These are phyloP conservation scores for Bicyclus anynana DNA, from an alignment of 1,140 invertebrate species.

Conservation along the genomic window DNA sequence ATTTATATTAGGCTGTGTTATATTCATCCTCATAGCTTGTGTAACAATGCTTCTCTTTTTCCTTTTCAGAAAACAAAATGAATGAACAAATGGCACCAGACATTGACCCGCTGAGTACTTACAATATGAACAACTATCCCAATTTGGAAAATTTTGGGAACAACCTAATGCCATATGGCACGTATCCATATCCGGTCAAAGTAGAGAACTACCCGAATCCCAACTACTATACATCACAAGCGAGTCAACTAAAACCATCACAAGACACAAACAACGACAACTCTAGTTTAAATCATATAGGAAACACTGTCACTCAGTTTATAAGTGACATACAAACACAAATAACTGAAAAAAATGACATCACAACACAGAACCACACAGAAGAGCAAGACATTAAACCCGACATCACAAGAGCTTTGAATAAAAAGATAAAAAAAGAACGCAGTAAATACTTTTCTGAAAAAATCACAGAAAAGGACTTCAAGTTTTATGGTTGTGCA, in stretches of 20 bases:
- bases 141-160: conserved; percentile 17
- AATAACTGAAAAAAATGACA: neutral
- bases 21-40: no score
- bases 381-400: conserved; percentile 19
- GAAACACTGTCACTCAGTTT: neutral
- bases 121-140: conserved; percentile 14
- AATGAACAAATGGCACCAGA: conserved; percentile 26
- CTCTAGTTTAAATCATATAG: neutral
- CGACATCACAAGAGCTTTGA: conserved; percentile 7
- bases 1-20: no score
- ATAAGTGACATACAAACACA: neutral
- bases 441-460: conserved; percentile 48
- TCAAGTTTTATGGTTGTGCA: conserved; percentile 59
- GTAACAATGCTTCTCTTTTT: no score
- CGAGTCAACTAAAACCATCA: neutral
- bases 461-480: conserved; percentile 56
- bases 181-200: conserved; percentile 14
- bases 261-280: neutral
- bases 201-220: conserved; percentile 15
- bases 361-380: neutral
- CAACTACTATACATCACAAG: conserved; percentile 5
- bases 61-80: conserved; percentile 27
- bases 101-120: conserved; percentile 29
- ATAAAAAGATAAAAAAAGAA: conserved; percentile 36
- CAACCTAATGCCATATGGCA: neutral